A percentile compares a stretch with the other conserved stretches of the same genome.
Conservation (phyloP, 2,113 vertebrate genomes). For the Tetrax tetrax region DNA sequence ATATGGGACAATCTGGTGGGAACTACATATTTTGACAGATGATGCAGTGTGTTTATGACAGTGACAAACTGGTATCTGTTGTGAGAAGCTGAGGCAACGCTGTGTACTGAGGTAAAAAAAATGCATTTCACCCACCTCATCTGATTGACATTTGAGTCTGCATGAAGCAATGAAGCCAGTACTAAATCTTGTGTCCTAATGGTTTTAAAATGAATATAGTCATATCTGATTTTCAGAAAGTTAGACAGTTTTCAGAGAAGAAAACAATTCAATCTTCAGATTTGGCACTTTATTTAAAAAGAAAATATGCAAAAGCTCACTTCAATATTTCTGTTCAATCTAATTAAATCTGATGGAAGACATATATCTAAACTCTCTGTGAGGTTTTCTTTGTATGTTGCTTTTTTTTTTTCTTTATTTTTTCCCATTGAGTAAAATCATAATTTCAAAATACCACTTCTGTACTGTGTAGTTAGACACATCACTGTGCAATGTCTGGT, state of each 20-base stretch:
- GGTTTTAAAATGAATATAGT: not conserved
- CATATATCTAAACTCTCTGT: not conserved
- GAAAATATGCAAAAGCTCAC: not conserved
- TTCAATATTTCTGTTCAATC: not conserved
- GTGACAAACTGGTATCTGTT: not conserved
- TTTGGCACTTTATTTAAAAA: not conserved
- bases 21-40: not conserved
- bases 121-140: not conserved
- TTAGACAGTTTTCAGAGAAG: not conserved
- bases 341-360: not conserved
- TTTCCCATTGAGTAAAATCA: rapidly evolving
- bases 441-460: not conserved
- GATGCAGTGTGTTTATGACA: not conserved
- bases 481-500: not conserved
- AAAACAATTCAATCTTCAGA: not conserved
- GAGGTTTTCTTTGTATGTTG: not conserved
- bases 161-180: not conserved
- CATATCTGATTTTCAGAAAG: not conserved
- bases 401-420: rapidly evolving
- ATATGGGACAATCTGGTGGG: not conserved
- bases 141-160: not conserved
- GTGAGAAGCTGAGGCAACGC: not conserved
- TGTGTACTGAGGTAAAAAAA: not conserved
- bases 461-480: not conserved
- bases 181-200: not conserved